phyloP scores from a whole-genome alignment of 2,113 vertebrate species.

The Ictidomys tridecemlineatus region DNA sequence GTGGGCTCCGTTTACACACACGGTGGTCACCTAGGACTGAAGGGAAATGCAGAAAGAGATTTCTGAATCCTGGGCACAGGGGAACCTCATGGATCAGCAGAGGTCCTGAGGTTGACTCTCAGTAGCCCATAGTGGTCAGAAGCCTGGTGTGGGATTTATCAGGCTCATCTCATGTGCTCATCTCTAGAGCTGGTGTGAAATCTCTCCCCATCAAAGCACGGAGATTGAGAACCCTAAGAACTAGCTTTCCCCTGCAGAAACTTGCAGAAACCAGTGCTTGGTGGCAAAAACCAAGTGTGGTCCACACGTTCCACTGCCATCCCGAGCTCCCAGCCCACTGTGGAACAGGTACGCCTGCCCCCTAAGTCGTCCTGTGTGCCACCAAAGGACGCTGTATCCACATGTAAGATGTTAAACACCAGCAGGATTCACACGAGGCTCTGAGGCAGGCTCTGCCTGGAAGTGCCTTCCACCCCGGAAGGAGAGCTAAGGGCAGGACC shows the following conservation, averaged over 20 bases:
- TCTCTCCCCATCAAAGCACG: neutral
- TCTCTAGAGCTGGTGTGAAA: neutral
- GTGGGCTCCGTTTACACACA: neutral
- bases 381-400: fast-evolving
- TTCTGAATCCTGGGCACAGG: neutral
- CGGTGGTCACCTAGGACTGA: neutral
- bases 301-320: neutral
- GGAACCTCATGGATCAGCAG: neutral
- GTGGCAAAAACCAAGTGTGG: neutral
- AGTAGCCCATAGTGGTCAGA: too few relatives aligned
- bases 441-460: neutral
- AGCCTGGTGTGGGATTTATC: neutral
- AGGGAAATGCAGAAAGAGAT: neutral
- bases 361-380: neutral
- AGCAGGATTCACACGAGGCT: neutral
- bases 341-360: neutral
- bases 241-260: too few relatives aligned
- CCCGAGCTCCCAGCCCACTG: neutral
- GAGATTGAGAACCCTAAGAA: neutral
- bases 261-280: neutral
- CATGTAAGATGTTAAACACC: neutral
- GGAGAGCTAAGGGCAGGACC: neutral
- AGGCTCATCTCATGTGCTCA: neutral
- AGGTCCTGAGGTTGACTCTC: neutral
- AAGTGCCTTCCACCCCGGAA: neutral